These are phyloP conservation scores for Zoroaster sp. DNA, from an alignment of 53 echinoderm and acorn worm genomes.

Conservation along the genomic window DNA sequence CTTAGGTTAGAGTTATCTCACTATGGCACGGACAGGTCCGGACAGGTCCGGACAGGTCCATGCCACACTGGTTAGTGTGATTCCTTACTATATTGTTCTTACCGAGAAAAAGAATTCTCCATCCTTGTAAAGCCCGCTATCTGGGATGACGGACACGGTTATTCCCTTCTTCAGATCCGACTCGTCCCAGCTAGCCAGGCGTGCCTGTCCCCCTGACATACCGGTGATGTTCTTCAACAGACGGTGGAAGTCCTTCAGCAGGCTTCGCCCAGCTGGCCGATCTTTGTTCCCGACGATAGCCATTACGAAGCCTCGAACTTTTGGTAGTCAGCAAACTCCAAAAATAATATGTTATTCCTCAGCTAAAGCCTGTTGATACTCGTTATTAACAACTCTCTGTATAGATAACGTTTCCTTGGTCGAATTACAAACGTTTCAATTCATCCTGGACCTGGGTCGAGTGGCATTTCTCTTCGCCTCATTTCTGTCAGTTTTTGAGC, in stretches of 20 bases:
- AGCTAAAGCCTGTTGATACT: too few species aligned
- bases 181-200: constrained; percentile 62
- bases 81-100: too few species aligned
- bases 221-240: constrained; percentile 72
- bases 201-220: constrained; percentile 76
- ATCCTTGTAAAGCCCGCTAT: constrained; percentile 73
- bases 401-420: too few species aligned
- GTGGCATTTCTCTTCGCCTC: too few species aligned
- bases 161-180: constrained; percentile 49
- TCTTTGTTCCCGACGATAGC: neutral
- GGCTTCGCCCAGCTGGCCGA: neutral
- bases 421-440: too few species aligned
- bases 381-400: too few species aligned
- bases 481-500: too few species aligned
- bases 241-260: constrained; percentile 72
- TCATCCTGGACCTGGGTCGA: too few species aligned
- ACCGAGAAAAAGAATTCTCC: constrained; percentile 84
- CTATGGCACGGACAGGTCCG: too few species aligned
- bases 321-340: neutral
- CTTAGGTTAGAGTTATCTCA: too few species aligned
- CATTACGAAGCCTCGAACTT: neutral
- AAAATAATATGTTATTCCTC: too few species aligned
- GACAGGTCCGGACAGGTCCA: neutral
- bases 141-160: constrained; percentile 66
- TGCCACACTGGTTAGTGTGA: too few species aligned